Percentiles rank a stretch among this genome's conserved stretches.
Evolutionary conservation across 2,888 invertebrate genomes (phyloP).

Genomic region (Lithophane semibrunnea): DNA sequence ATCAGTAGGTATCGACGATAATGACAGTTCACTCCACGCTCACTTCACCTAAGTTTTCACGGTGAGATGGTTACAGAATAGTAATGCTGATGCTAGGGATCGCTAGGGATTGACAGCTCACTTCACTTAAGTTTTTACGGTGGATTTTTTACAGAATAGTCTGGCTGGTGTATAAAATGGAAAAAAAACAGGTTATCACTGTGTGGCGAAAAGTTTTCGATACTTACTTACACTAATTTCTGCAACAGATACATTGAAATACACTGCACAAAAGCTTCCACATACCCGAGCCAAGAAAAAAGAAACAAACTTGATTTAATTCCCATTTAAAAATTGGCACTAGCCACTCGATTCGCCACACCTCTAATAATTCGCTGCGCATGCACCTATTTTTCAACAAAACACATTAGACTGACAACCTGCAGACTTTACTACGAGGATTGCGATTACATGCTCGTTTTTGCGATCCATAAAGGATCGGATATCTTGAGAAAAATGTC

Average conservation of each 20-base stretch:
- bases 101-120: background rate
- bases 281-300: background rate
- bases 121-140: too few relatives aligned
- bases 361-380: constrained; percentile 50
- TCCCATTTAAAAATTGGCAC: constrained; percentile 46
- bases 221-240: background rate
- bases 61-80: too few relatives aligned
- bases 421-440: constrained; percentile 77
- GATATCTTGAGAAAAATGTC: constrained; percentile 34
- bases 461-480: constrained; percentile 22
- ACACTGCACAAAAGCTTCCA: background rate
- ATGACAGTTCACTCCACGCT: too few relatives aligned
- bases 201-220: background rate
- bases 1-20: too few relatives aligned
- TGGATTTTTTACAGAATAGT: background rate
- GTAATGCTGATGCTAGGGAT: too few relatives aligned
- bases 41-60: too few relatives aligned
- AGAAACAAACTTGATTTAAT: background rate
- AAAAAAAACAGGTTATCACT: background rate
- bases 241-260: background rate
- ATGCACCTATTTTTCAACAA: constrained; percentile 34
- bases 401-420: constrained; percentile 51
- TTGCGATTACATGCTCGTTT: constrained; percentile 74
- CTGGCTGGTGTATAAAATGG: too few relatives aligned
- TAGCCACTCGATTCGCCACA: constrained; percentile 49